These are phyloP conservation scores for Guaruba guarouba DNA, from an alignment of 2,113 vertebrate genomes.

Conservation along the genomic window DNA sequence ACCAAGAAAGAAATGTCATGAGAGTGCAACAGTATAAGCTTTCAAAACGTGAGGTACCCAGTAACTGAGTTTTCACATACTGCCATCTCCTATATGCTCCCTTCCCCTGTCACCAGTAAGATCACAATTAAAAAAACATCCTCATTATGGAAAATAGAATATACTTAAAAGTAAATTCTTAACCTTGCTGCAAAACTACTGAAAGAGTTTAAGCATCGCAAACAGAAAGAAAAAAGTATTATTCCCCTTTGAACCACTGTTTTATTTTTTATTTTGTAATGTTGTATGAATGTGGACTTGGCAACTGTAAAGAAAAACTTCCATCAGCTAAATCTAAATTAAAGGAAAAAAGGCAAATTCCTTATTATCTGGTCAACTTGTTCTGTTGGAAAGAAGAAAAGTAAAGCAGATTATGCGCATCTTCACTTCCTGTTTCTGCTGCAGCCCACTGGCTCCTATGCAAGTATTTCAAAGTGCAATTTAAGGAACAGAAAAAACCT, in stretches of 20 bases:
- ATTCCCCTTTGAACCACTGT: neutral
- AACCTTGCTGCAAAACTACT: neutral
- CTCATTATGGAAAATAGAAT: neutral
- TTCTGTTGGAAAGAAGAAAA: conserved; percentile 53
- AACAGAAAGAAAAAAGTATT: neutral
- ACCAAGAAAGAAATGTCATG: neutral
- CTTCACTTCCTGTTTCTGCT: neutral
- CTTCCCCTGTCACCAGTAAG: neutral
- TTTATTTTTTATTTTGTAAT: neutral
- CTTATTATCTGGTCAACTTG: neutral
- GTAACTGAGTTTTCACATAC: neutral
- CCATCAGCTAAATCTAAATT: neutral
- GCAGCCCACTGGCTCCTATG: neutral
- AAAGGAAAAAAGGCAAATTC: neutral
- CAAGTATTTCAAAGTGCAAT: neutral
- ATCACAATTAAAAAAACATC: neutral
- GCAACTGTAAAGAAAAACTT: conserved; percentile 37
- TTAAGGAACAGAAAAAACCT: neutral
- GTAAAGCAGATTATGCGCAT: neutral
- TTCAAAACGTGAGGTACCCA: neutral
- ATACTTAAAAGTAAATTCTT: neutral
- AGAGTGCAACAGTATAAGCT: neutral
- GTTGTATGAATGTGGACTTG: neutral
- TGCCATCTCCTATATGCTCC: accelerated
- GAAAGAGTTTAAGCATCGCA: neutral